phyloP scores from a whole-genome alignment of 2,888 invertebrate species.

The Terebella lapidaria region DNA sequence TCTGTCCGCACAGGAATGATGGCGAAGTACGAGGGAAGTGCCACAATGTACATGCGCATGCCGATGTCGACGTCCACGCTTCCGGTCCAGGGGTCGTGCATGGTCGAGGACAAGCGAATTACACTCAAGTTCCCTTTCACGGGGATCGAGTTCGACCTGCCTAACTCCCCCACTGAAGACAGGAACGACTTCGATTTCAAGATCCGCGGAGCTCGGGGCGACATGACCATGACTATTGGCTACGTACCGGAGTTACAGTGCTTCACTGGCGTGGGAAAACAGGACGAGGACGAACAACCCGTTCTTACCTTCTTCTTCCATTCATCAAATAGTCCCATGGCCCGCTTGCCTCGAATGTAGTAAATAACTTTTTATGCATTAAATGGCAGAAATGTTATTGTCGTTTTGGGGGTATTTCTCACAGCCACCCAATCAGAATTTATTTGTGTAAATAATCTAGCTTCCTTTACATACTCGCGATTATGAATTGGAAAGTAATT shows the following conservation, averaged over 20 bases:
- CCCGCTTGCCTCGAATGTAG: conserved; percentile 16
- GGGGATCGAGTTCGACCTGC: conserved; percentile 27
- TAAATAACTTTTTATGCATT: too few relatives aligned
- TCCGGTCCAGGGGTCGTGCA: conserved; percentile 25
- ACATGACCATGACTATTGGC: conserved; percentile 26
- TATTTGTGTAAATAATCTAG: too few relatives aligned
- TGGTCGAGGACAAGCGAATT: conserved; percentile 23
- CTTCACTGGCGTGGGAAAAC: conserved; percentile 21
- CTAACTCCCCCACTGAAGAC: conserved; percentile 19
- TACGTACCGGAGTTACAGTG: conserved; percentile 20
- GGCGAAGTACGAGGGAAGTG: conserved; percentile 16
- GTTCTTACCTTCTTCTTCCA: conserved; percentile 24
- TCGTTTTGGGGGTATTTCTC: too few relatives aligned
- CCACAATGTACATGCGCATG: conserved; percentile 28
- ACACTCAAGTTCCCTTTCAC: conserved; percentile 29
- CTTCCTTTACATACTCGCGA: too few relatives aligned
- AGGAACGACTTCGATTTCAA: conserved; percentile 27
- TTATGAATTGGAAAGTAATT: too few relatives aligned
- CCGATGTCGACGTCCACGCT: conserved; percentile 24
- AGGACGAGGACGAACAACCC: conserved; percentile 23
- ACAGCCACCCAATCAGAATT: too few relatives aligned
- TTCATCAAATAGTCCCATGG: conserved; percentile 22
- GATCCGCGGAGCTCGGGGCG: conserved; percentile 25
- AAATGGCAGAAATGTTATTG: too few relatives aligned
- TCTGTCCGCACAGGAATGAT: background rate